Evolutionary conservation across 1,140 invertebrate genomes (phyloP).

Genomic region (Cepaea nemoralis): DNA sequence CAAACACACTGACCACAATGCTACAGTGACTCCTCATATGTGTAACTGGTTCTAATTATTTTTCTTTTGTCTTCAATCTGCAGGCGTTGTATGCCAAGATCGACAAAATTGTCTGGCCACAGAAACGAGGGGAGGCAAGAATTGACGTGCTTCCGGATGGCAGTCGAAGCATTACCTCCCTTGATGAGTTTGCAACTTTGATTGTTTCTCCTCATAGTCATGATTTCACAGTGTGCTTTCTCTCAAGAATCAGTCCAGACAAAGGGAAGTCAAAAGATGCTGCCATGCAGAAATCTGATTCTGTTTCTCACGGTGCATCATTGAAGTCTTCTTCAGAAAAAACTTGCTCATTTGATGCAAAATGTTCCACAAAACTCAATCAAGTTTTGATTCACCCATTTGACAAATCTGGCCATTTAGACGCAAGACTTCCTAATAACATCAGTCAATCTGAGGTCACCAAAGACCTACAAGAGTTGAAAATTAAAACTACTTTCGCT

Average conservation of each 20-base stretch:
- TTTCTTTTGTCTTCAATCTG: slow-evolving; percentile 17
- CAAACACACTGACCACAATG: no score
- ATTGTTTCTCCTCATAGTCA: slow-evolving; percentile 57
- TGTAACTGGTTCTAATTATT: not conserved
- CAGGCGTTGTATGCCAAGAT: slow-evolving; percentile 59
- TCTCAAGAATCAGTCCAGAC: slow-evolving; percentile 56
- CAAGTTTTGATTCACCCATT: slow-evolving; percentile 11
- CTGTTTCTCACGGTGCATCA: not conserved
- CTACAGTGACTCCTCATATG: no score
- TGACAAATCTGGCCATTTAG: not conserved
- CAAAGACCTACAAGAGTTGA: not conserved
- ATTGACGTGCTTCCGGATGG: slow-evolving; percentile 57
- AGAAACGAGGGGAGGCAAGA: slow-evolving; percentile 38
- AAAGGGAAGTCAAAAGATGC: slow-evolving; percentile 25
- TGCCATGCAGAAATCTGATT: not conserved
- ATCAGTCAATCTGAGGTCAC: not conserved
- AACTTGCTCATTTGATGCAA: not conserved
- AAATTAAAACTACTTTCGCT: not conserved
- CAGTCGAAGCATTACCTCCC: slow-evolving; percentile 53
- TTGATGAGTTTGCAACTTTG: slow-evolving; percentile 57
- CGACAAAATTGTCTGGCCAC: slow-evolving; percentile 52
- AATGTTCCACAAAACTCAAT: not conserved
- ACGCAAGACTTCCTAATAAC: not conserved
- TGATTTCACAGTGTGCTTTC: slow-evolving; percentile 62
- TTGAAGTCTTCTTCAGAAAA: not conserved